Evolutionary conservation across 2,888 invertebrate genomes (phyloP), one percentile per base, ranked within the genome.

Genomic region (Apotomis capreana): DNA sequence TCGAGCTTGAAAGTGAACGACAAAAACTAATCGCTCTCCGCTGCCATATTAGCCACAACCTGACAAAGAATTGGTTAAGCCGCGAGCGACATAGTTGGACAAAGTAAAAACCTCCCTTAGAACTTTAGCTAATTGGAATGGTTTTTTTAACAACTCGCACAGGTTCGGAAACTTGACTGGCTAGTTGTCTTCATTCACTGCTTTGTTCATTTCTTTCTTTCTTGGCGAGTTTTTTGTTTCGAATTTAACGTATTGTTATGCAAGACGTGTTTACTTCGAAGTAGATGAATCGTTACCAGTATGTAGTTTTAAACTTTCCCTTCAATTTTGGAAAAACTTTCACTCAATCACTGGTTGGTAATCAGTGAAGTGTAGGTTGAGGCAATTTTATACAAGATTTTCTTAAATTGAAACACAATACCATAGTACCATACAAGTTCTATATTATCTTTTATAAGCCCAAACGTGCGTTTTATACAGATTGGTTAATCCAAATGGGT

Each of bases 41-140:
- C 63, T 64, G 4, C 52, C 26, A 4, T 26, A 4, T 15, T 26
- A 36, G 36, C 63, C 57, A 40, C 51, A 26, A 3, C 67, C 49
- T 61, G 6, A 26, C 51, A 61, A 72, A 58, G 58, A 52, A 44
- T 58, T 54, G 37, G 63, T 72, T 58, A 72, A 62, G 68, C 58
- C 68, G 15, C 61, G 15, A 67, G 65, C 67, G 58, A 58, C 72
- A 70, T 68, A 71, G 71, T 68, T 72, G 37, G 68, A 63, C 58
- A 59, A 68, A 72, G 72, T 62, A 72, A 72, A 72, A 72, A 72
- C 63, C 68, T 68, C 36, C 55, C 61, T 63, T 51, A 63, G 63
- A 63, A 72, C 72, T 72, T 62, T 13, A 46, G 13, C 72, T 72
- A 72, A 72, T 72, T 72, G 72, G 72, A 63, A 72, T 54, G 52